These are phyloP conservation scores for Alloscopus bannaensis DNA, from an alignment of 2,888 invertebrate species.

Conservation along the genomic window DNA sequence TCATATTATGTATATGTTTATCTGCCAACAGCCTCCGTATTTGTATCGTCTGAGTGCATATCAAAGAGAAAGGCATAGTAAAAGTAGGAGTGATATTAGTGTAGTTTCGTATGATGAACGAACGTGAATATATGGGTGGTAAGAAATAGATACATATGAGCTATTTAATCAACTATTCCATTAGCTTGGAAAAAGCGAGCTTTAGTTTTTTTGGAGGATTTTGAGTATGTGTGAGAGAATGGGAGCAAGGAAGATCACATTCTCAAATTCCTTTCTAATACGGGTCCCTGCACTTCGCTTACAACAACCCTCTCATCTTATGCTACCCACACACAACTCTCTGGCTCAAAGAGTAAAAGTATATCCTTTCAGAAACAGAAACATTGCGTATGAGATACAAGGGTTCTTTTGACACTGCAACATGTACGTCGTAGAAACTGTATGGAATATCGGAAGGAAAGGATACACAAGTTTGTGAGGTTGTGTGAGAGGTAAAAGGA, in stretches of 20 bases:
- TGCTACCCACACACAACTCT: slow-evolving; percentile 3
- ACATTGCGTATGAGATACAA: background rate
- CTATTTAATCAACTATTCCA: slow-evolving; percentile 72
- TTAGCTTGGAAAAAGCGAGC: slow-evolving; percentile 47
- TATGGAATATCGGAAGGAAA: slow-evolving; percentile 9
- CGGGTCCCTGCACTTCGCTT: background rate
- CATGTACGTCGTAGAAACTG: background rate
- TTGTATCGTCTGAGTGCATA: too few relatives aligned
- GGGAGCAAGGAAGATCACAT: slow-evolving; percentile 13
- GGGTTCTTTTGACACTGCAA: background rate
- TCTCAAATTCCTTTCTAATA: slow-evolving; percentile 20
- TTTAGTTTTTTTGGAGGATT: slow-evolving; percentile 25
- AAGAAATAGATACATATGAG: too few relatives aligned
- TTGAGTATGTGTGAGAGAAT: too few relatives aligned
- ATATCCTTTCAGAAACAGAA: background rate
- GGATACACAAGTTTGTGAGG: background rate
- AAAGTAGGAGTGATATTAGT: too few relatives aligned
- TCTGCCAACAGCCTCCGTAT: too few relatives aligned
- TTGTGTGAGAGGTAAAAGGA: background rate
- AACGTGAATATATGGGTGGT: too few relatives aligned
- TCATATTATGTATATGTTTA: too few relatives aligned
- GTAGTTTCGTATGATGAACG: too few relatives aligned
- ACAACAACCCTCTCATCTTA: slow-evolving; percentile 37
- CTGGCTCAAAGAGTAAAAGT: background rate
- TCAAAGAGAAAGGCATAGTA: too few relatives aligned